These are phyloP conservation scores for Amphipoea oculea DNA, from an alignment of 2,888 invertebrate genomes.

Conservation along the genomic window DNA sequence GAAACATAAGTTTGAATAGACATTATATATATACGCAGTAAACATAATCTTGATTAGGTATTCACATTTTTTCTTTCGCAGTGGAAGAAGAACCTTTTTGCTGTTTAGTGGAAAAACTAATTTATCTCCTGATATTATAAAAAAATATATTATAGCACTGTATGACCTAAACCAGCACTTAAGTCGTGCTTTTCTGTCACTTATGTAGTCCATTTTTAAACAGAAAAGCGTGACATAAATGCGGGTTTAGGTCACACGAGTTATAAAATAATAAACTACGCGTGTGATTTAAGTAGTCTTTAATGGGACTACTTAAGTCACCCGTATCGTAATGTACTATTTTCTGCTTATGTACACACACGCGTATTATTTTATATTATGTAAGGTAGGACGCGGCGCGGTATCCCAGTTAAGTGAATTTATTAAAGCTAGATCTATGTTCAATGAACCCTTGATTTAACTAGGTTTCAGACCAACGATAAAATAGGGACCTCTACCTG, in stretches of 20 bases:
- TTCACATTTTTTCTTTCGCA: background rate
- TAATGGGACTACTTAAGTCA: too few relatives aligned
- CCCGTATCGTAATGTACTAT: background rate
- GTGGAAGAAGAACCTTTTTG: background rate
- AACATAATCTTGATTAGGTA: background rate
- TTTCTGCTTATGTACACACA: background rate
- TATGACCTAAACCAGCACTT: too few relatives aligned
- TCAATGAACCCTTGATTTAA: constrained; percentile 38
- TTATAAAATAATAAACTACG: background rate
- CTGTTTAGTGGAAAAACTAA: background rate
- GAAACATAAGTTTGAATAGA: too few relatives aligned
- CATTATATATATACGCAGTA: background rate
- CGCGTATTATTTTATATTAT: constrained; percentile 9
- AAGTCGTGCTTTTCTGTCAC: too few relatives aligned
- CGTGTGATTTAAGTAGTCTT: background rate
- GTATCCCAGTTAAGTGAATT: constrained; percentile 37
- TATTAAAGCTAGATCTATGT: constrained; percentile 34
- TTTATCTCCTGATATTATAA: background rate
- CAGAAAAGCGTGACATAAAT: background rate
- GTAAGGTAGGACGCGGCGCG: constrained; percentile 10
- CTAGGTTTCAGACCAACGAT: constrained; percentile 10
- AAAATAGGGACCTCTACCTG: background rate
- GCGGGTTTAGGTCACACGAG: background rate
- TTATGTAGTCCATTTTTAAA: too few relatives aligned
- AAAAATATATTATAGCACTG: background rate